Evolutionary conservation across 2,113 vertebrate species (phyloP).

Genomic region (Thermophis baileyi): DNA sequence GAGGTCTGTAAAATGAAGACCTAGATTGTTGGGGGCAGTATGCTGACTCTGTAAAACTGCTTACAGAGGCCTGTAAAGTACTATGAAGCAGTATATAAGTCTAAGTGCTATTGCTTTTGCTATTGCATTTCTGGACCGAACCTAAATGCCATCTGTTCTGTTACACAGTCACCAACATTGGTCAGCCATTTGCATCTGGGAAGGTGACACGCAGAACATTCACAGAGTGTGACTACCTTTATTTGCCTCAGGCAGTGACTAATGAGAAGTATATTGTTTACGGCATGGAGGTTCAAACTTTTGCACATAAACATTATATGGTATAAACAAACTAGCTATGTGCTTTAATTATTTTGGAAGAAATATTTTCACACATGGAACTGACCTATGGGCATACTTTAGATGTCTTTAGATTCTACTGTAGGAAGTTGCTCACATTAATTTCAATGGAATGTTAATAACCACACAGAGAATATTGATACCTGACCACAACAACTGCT

Average conservation of each 20-base stretch:
- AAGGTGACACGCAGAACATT: neutral
- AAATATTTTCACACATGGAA: neutral
- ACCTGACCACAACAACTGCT: constrained; percentile 30
- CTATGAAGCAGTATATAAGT: too few species aligned
- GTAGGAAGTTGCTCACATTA: neutral
- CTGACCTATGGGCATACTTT: neutral
- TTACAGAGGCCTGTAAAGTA: too few species aligned
- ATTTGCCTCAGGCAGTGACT: neutral
- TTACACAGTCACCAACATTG: neutral
- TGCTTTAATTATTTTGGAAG: neutral
- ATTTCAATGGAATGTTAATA: constrained; percentile 9
- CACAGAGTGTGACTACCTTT: neutral
- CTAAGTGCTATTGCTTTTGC: too few species aligned
- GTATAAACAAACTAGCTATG: neutral
- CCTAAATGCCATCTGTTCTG: neutral
- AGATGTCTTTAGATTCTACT: neutral
- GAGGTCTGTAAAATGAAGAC: too few species aligned
- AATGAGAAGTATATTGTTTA: neutral
- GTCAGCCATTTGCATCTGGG: neutral
- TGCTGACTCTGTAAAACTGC: too few species aligned
- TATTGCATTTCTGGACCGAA: neutral
- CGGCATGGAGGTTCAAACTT: neutral
- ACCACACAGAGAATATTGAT: constrained; percentile 7
- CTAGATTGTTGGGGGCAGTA: too few species aligned
- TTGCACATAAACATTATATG: neutral